These are phyloP conservation scores for Saguinus midas DNA, from an alignment of 2,113 vertebrate species.

Conservation along the genomic window DNA sequence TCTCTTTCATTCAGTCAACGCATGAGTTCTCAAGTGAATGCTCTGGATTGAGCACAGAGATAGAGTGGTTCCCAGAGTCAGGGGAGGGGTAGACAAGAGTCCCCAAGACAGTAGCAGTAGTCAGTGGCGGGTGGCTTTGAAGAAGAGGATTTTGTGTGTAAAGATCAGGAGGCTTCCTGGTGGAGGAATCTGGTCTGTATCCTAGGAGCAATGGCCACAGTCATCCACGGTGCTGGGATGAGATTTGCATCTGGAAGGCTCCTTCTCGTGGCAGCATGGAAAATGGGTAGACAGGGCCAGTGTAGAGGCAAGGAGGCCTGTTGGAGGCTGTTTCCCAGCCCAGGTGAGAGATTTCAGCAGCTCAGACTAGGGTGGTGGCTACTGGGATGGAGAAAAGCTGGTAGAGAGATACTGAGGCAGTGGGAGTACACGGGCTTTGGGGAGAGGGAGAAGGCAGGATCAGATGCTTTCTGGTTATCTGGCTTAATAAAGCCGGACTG, in stretches of 20 bases:
- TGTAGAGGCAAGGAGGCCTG: not conserved
- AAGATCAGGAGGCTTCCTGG: not conserved
- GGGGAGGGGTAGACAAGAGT: accelerated
- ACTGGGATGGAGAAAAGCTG: accelerated
- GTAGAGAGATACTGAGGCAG: no score
- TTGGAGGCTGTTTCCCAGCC: not conserved
- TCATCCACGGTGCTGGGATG: no score
- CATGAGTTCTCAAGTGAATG: accelerated
- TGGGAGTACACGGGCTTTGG: not conserved
- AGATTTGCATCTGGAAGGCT: not conserved
- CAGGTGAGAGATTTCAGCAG: not conserved
- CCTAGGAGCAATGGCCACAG: not conserved
- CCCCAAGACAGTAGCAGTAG: not conserved
- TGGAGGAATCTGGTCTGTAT: not conserved
- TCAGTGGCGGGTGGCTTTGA: no score
- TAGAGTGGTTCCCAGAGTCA: not conserved
- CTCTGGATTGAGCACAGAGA: not conserved
- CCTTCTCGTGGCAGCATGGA: not conserved
- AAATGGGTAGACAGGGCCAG: not conserved
- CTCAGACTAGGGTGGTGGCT: not conserved
- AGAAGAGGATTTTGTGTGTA: accelerated
- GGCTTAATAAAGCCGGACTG: not conserved
- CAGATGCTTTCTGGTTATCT: accelerated
- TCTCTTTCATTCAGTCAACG: accelerated
- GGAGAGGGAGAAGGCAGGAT: not conserved